A percentile compares a stretch with the other conserved stretches of the same genome.
phyloP scores from a whole-genome alignment of 64 coral and sea anemone species.

The Actinia tenebrosa region DNA sequence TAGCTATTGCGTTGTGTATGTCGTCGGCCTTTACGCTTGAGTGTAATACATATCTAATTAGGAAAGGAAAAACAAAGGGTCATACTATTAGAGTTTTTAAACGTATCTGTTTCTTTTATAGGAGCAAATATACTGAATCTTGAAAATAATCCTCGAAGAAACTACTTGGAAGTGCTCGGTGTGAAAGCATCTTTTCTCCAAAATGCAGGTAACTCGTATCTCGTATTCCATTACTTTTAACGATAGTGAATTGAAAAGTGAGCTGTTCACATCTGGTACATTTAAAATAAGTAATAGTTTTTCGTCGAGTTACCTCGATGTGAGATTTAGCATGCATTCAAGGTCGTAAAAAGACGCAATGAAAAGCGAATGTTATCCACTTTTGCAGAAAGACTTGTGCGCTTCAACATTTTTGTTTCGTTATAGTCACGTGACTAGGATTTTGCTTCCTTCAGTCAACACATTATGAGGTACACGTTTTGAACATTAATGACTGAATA shows the following conservation, averaged over 20 bases:
- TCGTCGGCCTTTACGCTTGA: neutral
- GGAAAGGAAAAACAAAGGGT: neutral
- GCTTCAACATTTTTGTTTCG: neutral
- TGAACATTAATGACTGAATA: neutral
- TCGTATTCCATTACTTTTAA: neutral
- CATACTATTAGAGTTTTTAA: neutral
- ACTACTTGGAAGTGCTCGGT: neutral
- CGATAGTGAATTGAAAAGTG: neutral
- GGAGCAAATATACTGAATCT: neutral
- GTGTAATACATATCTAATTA: neutral
- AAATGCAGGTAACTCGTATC: neutral
- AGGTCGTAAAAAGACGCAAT: neutral
- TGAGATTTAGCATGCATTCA: neutral
- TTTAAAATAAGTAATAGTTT: neutral
- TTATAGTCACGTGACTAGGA: neutral
- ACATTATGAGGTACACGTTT: neutral
- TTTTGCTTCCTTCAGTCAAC: neutral
- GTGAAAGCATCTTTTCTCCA: neutral
- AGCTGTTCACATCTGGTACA: neutral
- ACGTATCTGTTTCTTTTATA: conserved; percentile 2
- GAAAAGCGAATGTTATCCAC: neutral
- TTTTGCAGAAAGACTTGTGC: neutral
- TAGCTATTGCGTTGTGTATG: neutral
- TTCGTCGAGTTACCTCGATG: neutral
- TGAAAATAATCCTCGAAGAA: neutral